Evolutionary conservation across 2,888 invertebrate genomes (phyloP).

Genomic region (Corythucha ciliata): DNA sequence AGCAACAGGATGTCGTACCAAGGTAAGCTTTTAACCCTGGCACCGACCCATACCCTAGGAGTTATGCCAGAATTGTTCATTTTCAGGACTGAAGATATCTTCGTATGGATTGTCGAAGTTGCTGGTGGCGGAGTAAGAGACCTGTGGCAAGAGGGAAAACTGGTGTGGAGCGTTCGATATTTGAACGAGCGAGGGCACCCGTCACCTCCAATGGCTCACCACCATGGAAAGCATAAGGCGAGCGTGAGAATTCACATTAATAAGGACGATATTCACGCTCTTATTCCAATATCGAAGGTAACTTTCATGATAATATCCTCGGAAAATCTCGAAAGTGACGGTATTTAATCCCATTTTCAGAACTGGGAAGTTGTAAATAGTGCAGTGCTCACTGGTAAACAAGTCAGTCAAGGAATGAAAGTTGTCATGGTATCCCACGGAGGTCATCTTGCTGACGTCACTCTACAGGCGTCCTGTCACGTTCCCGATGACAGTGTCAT

Average conservation of each 20-base stretch:
- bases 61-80: conserved; percentile 7
- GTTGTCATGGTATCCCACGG: conserved; percentile 91
- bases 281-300: conserved; percentile 88
- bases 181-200: conserved; percentile 41
- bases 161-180: conserved; percentile 77
- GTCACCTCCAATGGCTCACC: conserved; percentile 29
- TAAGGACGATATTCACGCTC: conserved; percentile 88
- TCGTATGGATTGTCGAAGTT: conserved; percentile 86
- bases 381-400: conserved; percentile 85
- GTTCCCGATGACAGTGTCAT: conserved; percentile 92
- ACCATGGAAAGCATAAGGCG: conserved; percentile 30
- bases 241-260: conserved; percentile 79
- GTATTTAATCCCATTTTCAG: conserved; percentile 47
- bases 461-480: conserved; percentile 86
- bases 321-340: background rate
- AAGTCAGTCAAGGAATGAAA: conserved; percentile 90
- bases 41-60: background rate
- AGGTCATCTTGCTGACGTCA: conserved; percentile 90
- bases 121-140: conserved; percentile 36
- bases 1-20: conserved; percentile 26
- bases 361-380: conserved; percentile 94
- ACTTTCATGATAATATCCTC: background rate
- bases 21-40: conserved; percentile 20
- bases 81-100: conserved; percentile 61
- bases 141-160: conserved; percentile 69